Evolutionary conservation across 2,113 vertebrate genomes (phyloP), one percentile per base, ranked within the genome.

Genomic region (Illadopsis cleaveri): DNA sequence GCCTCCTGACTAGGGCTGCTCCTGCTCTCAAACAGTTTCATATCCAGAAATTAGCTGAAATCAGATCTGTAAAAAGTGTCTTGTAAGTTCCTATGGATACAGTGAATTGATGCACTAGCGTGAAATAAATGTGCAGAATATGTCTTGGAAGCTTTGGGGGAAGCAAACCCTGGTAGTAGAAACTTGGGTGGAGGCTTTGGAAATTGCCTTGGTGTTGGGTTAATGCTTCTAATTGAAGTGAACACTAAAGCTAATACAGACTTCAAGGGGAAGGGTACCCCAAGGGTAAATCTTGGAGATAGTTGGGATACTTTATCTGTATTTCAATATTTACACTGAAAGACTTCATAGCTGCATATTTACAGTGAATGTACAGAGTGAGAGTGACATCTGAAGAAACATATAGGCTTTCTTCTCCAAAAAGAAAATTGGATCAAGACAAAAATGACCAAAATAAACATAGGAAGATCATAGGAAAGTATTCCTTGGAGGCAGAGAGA

Each of bases 361-460:
- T 92, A 82, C 8, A 13, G 71, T 45, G 84, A 87, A 68, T 80
- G n/a, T 44, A 35, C 4, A 0, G 48, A 73, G 47, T 23, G 35
- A 88, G 60, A 90, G 65, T 44, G 84, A 70, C 75, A 85, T 89
- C 70, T 94, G 89, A 93, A 72, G 89, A 91, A 86, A 85, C 19
- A 78, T 9, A 66, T 31, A 85, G 76, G 47, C 77, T 88, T 91
- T 92, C 65, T 95, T 85, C 84, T 89, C 77, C 53, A 83, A 93
- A 93, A n/a, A 78, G 56, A 87, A 93, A 96, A 72, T 16, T 53
- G 40, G 60, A 95, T 91, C 0, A 3, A 96, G 66, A 93, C 73
- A 94, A 93, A 96, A 97, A 82, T 91, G 82, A 90, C 82, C 84
- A 90, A 95, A 85, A 93, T 89, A 89, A 96, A 89, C 66, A 82